Evolutionary conservation across 1,140 invertebrate genomes (phyloP).

Genomic region (Muscidifurax raptorellus): DNA sequence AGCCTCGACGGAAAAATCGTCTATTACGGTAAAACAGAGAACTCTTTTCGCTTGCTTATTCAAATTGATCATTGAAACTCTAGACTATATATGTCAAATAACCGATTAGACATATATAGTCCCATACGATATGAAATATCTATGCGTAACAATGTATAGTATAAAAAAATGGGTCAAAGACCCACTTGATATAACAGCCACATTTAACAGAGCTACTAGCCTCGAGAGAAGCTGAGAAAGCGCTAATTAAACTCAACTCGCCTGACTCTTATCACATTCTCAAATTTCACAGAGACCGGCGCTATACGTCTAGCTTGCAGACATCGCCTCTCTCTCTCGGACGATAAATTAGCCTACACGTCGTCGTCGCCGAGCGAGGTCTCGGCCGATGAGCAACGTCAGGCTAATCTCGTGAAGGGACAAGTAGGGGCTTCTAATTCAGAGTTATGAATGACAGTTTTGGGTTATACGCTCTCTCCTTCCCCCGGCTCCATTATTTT

Average conservation of each 20-base stretch:
- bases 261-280: not conserved
- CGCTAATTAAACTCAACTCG: not conserved
- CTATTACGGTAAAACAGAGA: too few species aligned
- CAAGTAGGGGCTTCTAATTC: slow-evolving; percentile 59
- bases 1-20: too few species aligned
- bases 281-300: slow-evolving; percentile 1
- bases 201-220: not conserved
- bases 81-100: too few species aligned
- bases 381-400: slow-evolving; percentile 20
- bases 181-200: not conserved
- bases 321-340: not conserved
- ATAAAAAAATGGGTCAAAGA: not conserved
- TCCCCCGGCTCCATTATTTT: slow-evolving; percentile 16
- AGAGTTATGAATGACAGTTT: slow-evolving; percentile 58
- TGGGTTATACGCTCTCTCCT: slow-evolving; percentile 57
- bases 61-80: too few species aligned
- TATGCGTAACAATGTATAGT: too few species aligned
- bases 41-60: too few species aligned
- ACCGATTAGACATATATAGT: too few species aligned
- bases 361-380: not conserved
- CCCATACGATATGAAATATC: too few species aligned
- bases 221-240: not conserved
- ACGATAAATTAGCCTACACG: slow-evolving; percentile 3
- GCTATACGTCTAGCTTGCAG: not conserved
- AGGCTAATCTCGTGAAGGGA: slow-evolving; percentile 52